These are phyloP conservation scores for Tethya wilhelma DNA, from an alignment of 37 sponge, comb jelly and placozoan genomes.

Conservation along the genomic window DNA sequence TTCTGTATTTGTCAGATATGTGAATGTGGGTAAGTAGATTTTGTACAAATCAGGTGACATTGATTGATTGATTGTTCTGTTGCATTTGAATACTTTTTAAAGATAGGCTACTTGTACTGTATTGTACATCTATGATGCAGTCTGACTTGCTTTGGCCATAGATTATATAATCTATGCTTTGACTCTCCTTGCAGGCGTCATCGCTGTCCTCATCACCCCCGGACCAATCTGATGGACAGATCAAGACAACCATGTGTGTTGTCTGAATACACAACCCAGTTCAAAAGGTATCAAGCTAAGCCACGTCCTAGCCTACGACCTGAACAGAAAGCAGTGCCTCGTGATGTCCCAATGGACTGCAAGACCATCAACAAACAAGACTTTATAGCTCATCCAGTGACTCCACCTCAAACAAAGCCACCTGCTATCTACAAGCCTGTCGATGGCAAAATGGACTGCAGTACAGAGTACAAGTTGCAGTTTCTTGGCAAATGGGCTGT, in stretches of 20 bases:
- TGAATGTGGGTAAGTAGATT: constrained; percentile 76
- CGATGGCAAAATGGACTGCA: constrained; percentile 46
- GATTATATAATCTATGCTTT: background rate
- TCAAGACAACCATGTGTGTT: constrained; percentile 24
- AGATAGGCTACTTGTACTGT: too few species aligned
- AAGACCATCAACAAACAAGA: constrained; percentile 54
- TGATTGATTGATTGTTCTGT: background rate
- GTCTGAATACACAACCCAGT: constrained; percentile 57
- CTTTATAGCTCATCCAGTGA: constrained; percentile 51
- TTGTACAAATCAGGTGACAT: background rate
- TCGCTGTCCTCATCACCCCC: constrained; percentile 75
- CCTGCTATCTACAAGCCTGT: constrained; percentile 36
- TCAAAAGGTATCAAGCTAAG: constrained; percentile 20
- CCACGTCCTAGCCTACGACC: constrained; percentile 51
- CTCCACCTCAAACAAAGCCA: constrained; percentile 13
- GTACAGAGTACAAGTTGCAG: constrained; percentile 54
- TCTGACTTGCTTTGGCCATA: background rate
- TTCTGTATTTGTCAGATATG: constrained; percentile 84
- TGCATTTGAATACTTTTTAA: background rate
- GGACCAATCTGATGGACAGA: constrained; percentile 18
- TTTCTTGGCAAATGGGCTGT: constrained; percentile 46
- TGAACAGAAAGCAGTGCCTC: constrained; percentile 21
- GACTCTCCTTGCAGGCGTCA: constrained; percentile 49
- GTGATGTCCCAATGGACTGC: constrained; percentile 40
- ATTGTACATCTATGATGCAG: background rate